phyloP scores from a whole-genome alignment of 2,113 vertebrate species.

The Sinocyclocheilus grahami region DNA sequence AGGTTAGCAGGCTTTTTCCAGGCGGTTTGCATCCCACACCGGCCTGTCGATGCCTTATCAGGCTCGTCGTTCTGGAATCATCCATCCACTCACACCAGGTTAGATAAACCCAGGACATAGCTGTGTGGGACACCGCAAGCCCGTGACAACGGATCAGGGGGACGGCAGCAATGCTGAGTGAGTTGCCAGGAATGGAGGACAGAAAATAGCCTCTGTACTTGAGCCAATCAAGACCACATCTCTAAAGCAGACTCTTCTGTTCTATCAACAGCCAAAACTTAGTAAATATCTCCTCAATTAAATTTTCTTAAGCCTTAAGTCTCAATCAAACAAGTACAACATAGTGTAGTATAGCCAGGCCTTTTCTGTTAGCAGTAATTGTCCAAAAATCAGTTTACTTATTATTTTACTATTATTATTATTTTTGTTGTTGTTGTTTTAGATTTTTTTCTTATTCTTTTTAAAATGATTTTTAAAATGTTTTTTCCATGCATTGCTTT shows the following conservation, averaged over 20 bases:
- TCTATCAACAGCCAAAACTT: not conserved
- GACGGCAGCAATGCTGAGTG: too few species aligned
- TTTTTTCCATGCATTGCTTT: too few species aligned
- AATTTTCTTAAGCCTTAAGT: not conserved
- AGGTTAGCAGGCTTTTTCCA: slow-evolving; percentile 39
- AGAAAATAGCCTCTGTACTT: slow-evolving; percentile 3
- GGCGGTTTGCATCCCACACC: slow-evolving; percentile 28
- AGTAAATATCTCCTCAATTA: not conserved
- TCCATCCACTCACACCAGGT: too few species aligned
- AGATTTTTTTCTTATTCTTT: too few species aligned
- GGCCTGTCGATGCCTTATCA: slow-evolving; percentile 48
- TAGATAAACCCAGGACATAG: too few species aligned
- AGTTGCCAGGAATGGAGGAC: too few species aligned
- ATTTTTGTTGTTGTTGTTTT: too few species aligned
- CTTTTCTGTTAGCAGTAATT: not conserved
- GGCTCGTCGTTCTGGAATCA: not conserved
- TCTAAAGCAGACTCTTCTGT: not conserved
- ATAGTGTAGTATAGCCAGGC: not conserved
- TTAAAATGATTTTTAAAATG: too few species aligned
- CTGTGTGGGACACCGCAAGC: too few species aligned
- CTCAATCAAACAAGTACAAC: not conserved
- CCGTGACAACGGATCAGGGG: too few species aligned
- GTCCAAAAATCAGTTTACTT: not conserved
- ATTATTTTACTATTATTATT: too few species aligned
- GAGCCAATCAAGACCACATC: not conserved